Percentiles rank a stretch among this genome's conserved stretches.
These are phyloP conservation scores for Nebria ingens DNA, from an alignment of 1,140 invertebrate species.

Conservation along the genomic window DNA sequence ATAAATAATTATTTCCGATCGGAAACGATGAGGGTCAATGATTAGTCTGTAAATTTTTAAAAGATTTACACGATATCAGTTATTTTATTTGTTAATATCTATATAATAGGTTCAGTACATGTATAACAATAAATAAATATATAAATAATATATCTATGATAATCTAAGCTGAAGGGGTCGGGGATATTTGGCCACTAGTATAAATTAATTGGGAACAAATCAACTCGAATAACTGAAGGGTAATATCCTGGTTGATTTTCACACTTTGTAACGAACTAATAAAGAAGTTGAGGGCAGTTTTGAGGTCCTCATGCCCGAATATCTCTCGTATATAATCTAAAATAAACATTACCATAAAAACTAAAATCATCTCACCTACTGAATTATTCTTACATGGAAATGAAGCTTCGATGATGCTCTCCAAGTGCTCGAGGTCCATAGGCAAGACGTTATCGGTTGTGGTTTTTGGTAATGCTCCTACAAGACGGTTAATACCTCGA, in stretches of 20 bases:
- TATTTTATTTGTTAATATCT: too few relatives aligned
- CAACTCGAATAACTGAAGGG: conserved; percentile 30
- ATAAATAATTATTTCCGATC: too few relatives aligned
- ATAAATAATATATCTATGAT: too few relatives aligned
- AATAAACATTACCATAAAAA: conserved; percentile 17
- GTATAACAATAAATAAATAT: too few relatives aligned
- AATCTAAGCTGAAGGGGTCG: conserved; percentile 4
- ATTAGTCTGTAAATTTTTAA: too few relatives aligned
- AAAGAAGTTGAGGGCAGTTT: conserved; percentile 20
- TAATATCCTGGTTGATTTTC: conserved; percentile 29
- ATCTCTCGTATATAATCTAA: conserved; percentile 22
- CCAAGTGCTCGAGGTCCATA: conserved; percentile 11
- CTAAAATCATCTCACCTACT: neutral
- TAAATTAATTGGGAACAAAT: conserved; percentile 25
- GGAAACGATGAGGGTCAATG: too few relatives aligned
- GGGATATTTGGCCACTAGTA: conserved; percentile 20
- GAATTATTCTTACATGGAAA: conserved; percentile 15
- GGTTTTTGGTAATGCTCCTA: conserved; percentile 16
- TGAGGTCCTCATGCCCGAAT: conserved; percentile 20
- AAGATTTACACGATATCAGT: too few relatives aligned
- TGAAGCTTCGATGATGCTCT: neutral
- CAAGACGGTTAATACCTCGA: conserved; percentile 11
- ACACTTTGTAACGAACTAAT: conserved; percentile 28
- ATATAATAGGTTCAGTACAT: too few relatives aligned
- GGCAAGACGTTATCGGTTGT: neutral